Conservation (phyloP, 2,797 vertebrate genomes). For the Falco peregrinus region DNA sequence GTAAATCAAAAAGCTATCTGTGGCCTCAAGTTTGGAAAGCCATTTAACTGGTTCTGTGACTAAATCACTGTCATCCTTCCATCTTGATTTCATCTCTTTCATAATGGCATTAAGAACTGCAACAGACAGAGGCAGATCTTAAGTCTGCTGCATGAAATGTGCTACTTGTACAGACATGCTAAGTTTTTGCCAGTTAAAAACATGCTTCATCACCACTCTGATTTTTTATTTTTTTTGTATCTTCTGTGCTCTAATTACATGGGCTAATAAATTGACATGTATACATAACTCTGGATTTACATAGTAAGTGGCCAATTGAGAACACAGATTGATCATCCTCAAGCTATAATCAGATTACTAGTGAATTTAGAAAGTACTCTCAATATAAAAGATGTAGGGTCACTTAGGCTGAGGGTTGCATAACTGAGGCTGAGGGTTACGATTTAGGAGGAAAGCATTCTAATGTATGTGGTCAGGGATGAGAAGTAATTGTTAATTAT, state of each 20-base stretch:
- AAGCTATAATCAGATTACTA: neutral
- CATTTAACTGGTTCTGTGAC: constrained; percentile 65
- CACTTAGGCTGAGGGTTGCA: neutral
- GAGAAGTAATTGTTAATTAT: neutral
- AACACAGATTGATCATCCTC: neutral
- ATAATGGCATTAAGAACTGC: constrained; percentile 40
- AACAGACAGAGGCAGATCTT: neutral
- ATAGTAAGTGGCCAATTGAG: neutral
- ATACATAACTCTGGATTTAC: neutral
- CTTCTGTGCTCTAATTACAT: neutral
- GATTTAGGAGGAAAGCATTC: neutral
- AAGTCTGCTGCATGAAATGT: constrained; percentile 2
- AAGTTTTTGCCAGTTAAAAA: constrained; percentile 15
- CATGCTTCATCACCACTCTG: neutral
- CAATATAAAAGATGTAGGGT: neutral
- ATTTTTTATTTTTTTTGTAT: neutral
- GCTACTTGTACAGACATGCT: constrained; percentile 40
- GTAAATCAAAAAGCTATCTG: constrained; percentile 25
- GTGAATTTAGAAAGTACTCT: neutral
- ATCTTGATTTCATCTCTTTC: constrained; percentile 51
- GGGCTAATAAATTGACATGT: neutral
- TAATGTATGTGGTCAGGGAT: neutral
- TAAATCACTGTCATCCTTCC: constrained; percentile 50
- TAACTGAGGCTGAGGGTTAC: neutral
- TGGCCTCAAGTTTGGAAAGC: constrained; percentile 46